A percentile compares a stretch with the other conserved stretches of the same genome.
These are phyloP conservation scores for Thripadectes ignobilis DNA, from an alignment of 2,797 vertebrate species.

Conservation along the genomic window DNA sequence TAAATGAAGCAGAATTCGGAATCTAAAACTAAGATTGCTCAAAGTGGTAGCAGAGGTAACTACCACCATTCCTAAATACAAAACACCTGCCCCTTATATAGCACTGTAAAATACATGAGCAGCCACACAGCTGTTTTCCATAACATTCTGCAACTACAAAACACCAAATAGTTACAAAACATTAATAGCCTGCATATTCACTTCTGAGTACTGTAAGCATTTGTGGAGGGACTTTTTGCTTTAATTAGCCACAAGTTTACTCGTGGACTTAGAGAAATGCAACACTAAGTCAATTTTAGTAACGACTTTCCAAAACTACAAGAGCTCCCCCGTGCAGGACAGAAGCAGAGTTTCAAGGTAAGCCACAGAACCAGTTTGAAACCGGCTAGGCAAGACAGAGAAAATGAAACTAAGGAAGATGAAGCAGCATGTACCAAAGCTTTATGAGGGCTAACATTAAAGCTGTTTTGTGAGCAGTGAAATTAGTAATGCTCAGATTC, in stretches of 20 bases:
- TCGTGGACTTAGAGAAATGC: not conserved
- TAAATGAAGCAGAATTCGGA: not conserved
- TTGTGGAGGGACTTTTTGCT: not conserved
- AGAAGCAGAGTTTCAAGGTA: conserved; percentile 30
- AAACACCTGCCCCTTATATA: not conserved
- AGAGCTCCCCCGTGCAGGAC: not conserved
- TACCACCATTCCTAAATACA: not conserved
- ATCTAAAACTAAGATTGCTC: not conserved
- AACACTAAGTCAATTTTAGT: not conserved
- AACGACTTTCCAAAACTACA: not conserved
- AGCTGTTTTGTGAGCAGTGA: not conserved
- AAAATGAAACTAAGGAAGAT: conserved; percentile 11
- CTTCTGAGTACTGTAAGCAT: not conserved
- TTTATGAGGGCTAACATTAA: not conserved
- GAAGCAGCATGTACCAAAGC: not conserved
- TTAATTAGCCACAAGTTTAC: not conserved
- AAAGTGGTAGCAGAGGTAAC: not conserved
- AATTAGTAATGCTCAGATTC: not conserved
- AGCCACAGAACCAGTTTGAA: conserved; percentile 68
- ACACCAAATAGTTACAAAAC: not conserved
- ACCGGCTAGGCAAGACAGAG: conserved; percentile 18
- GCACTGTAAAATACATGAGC: not conserved
- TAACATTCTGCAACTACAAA: not conserved
- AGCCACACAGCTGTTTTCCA: not conserved
- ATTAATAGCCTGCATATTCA: not conserved